Percentiles rank a stretch among this genome's conserved stretches.
Conservation (phyloP, 2,797 vertebrate species). For the Lindbergichthys nudifrons region DNA sequence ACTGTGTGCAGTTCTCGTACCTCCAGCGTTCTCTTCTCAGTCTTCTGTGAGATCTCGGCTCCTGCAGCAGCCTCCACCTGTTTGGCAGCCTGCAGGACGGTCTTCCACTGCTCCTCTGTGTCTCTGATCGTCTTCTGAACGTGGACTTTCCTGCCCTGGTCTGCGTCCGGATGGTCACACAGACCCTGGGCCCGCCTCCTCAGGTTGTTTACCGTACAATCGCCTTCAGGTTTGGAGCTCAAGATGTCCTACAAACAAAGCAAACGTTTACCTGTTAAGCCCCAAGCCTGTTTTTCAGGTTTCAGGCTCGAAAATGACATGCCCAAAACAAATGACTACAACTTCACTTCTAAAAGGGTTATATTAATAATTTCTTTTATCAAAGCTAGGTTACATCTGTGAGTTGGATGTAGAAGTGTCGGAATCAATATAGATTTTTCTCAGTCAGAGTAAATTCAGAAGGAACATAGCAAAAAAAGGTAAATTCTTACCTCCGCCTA, state of each 20-base stretch:
- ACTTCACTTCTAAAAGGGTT: too few relatives aligned
- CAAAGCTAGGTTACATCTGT: too few relatives aligned
- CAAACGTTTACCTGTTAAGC: background rate
- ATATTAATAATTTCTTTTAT: too few relatives aligned
- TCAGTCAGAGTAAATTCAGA: too few relatives aligned
- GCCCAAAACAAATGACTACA: too few relatives aligned
- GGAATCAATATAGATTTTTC: too few relatives aligned
- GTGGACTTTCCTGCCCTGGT: constrained; percentile 52
- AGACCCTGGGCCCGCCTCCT: constrained; percentile 74
- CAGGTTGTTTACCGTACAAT: constrained; percentile 82
- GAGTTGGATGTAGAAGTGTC: too few relatives aligned
- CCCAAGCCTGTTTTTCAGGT: too few relatives aligned
- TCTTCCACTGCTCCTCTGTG: constrained; percentile 78
- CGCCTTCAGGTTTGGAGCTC: constrained; percentile 80
- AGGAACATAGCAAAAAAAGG: too few relatives aligned
- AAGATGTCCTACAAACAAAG: constrained; percentile 80
- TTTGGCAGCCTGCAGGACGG: constrained; percentile 45
- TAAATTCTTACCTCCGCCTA: too few relatives aligned
- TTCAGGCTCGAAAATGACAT: too few relatives aligned
- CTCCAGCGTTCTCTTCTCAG: constrained; percentile 59
- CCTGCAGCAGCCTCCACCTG: constrained; percentile 44
- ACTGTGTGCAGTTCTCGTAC: constrained; percentile 27
- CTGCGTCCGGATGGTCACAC: constrained; percentile 65
- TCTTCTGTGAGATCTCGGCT: constrained; percentile 56
- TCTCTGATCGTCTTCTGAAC: constrained; percentile 71